Conservation (phyloP, 1,140 invertebrate species). For the Zophobas atratus region DNA sequence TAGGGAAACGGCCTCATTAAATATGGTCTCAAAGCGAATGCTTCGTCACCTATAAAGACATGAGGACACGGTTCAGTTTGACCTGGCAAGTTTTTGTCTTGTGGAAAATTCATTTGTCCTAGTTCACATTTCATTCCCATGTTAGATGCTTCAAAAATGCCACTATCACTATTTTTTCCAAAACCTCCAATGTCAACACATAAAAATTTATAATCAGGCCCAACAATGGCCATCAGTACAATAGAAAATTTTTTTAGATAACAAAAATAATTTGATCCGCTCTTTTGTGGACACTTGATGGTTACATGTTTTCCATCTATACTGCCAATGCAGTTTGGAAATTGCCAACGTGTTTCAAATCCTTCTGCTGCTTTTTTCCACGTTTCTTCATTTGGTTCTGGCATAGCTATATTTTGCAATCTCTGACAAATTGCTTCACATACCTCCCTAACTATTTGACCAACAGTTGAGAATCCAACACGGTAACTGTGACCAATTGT, state of each 20-base stretch:
- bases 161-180: conserved; percentile 66
- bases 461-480: conserved; percentile 59
- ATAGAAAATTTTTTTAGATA: conserved; percentile 64
- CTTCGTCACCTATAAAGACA: conserved; percentile 20
- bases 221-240: conserved; percentile 67
- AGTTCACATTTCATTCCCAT: conserved; percentile 41
- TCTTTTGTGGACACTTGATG: conserved; percentile 61
- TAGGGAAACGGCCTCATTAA: conserved; percentile 5
- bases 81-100: conserved; percentile 56
- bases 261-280: conserved; percentile 67
- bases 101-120: conserved; percentile 60
- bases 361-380: conserved; percentile 58
- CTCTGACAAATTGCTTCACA: conserved; percentile 59
- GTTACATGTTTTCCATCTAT: conserved; percentile 68
- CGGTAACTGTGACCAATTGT: conserved; percentile 61
- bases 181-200: conserved; percentile 67
- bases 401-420: conserved; percentile 56
- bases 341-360: conserved; percentile 63
- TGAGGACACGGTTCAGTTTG: conserved; percentile 41
- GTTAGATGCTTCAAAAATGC: conserved; percentile 54
- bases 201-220: conserved; percentile 67
- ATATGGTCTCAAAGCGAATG: conserved; percentile 19
- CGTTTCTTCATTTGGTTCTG: conserved; percentile 54
- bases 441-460: conserved; percentile 60
- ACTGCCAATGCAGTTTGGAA: conserved; percentile 67